Conservation (phyloP, 1,140 invertebrate genomes). For the Formica exsecta region DNA sequence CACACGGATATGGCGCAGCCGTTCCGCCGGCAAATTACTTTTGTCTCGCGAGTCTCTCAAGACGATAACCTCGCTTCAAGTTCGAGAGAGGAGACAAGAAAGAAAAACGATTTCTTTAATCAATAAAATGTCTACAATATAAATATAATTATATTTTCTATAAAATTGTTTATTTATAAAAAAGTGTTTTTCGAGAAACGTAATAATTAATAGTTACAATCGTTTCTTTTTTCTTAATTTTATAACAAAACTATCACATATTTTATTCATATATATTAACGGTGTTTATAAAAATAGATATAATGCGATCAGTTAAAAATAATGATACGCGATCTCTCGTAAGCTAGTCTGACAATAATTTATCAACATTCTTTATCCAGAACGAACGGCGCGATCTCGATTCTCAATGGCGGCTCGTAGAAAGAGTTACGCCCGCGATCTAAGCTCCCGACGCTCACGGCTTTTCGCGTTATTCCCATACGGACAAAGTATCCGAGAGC, state of each 20-base stretch:
- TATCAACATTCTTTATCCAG: conserved; percentile 44
- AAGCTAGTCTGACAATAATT: conserved; percentile 11
- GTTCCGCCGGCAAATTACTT: conserved; percentile 69
- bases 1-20: conserved; percentile 23
- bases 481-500: conserved; percentile 86
- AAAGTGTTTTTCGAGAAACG: background rate
- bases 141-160: too few relatives aligned
- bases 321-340: background rate
- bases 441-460: conserved; percentile 68
- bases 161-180: background rate
- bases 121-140: background rate
- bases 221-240: background rate
- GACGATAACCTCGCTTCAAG: conserved; percentile 49
- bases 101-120: conserved; percentile 24
- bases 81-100: conserved; percentile 25
- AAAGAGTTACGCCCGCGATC: conserved; percentile 70
- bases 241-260: background rate
- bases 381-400: conserved; percentile 52
- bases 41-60: conserved; percentile 67
- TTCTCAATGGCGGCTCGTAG: conserved; percentile 60
- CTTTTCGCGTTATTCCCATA: conserved; percentile 86
- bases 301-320: background rate
- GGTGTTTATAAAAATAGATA: background rate
- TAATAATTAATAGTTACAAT: background rate
- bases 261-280: background rate